Percentiles rank a stretch among this genome's conserved stretches.
Conservation (phyloP, 2,797 vertebrate genomes). For the Geotria australis region DNA sequence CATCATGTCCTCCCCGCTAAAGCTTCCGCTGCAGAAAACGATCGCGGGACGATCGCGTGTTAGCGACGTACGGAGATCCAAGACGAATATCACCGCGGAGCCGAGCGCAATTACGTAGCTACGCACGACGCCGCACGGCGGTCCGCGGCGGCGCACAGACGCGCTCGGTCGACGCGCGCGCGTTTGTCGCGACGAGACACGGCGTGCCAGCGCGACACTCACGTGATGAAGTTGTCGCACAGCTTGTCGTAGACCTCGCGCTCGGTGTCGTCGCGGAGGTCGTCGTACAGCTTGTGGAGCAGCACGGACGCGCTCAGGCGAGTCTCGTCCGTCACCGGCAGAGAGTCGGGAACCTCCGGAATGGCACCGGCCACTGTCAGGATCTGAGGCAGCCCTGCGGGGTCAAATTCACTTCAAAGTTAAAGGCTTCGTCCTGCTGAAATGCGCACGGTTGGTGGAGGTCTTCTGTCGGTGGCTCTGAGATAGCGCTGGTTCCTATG, state of each 20-base stretch:
- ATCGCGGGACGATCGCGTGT: too few relatives aligned
- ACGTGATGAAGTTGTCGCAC: conserved; percentile 72
- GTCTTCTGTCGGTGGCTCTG: too few relatives aligned
- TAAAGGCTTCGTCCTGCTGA: not conserved
- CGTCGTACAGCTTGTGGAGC: conserved; percentile 56
- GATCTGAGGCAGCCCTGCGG: conserved; percentile 63
- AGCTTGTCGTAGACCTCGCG: conserved; percentile 45
- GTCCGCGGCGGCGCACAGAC: too few relatives aligned
- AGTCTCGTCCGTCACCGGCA: conserved; percentile 63
- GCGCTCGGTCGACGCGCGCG: too few relatives aligned
- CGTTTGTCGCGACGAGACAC: too few relatives aligned
- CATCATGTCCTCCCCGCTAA: conserved; percentile 83
- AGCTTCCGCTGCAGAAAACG: conserved; percentile 27
- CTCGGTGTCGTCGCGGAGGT: conserved; percentile 63
- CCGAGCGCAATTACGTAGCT: too few relatives aligned
- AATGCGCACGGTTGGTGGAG: not conserved
- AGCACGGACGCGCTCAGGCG: conserved; percentile 68
- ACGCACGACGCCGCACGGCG: too few relatives aligned
- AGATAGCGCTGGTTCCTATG: not conserved
- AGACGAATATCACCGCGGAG: too few relatives aligned
- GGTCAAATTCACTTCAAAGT: not conserved
- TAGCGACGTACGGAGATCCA: too few relatives aligned
- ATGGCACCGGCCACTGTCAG: conserved; percentile 79
- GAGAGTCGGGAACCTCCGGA: conserved; percentile 47
- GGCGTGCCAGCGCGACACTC: conserved; percentile 5